phyloP scores from a whole-genome alignment of 2,113 vertebrate genomes.

The Megaleporinus macrocephalus region DNA sequence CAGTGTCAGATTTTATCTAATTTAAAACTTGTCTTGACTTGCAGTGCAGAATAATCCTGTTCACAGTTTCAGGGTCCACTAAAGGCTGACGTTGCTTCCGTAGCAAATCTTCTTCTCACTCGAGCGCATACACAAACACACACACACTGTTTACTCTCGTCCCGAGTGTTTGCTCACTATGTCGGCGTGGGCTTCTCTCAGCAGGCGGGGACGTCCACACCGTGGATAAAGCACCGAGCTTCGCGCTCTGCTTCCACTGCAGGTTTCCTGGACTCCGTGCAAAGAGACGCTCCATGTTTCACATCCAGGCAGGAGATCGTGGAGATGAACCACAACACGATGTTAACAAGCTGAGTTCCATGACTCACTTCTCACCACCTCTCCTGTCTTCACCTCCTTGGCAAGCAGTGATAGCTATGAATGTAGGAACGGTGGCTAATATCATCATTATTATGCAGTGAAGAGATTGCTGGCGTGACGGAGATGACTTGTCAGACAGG shows the following conservation, averaged over 20 bases:
- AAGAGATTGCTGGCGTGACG: no score
- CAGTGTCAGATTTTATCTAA: no score
- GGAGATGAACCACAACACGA: background rate
- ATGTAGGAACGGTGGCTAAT: no score
- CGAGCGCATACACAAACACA: no score
- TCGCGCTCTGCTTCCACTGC: background rate
- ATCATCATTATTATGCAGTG: no score
- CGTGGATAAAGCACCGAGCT: background rate
- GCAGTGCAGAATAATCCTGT: no score
- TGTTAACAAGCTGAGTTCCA: background rate
- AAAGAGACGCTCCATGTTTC: background rate
- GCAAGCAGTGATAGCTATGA: background rate
- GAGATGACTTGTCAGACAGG: no score
- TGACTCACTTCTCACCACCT: background rate
- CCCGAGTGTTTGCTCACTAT: background rate
- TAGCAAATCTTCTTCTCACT: no score
- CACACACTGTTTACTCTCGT: background rate
- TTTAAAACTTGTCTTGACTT: no score
- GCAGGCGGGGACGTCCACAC: background rate
- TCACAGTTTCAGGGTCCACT: no score
- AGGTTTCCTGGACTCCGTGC: background rate
- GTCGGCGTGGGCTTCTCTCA: background rate
- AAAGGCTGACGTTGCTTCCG: no score
- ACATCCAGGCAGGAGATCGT: background rate
- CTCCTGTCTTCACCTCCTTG: background rate